Base-by-base conservation (phyloP, 2,888 invertebrate genomes). In the Buathra laborator region DNA sequence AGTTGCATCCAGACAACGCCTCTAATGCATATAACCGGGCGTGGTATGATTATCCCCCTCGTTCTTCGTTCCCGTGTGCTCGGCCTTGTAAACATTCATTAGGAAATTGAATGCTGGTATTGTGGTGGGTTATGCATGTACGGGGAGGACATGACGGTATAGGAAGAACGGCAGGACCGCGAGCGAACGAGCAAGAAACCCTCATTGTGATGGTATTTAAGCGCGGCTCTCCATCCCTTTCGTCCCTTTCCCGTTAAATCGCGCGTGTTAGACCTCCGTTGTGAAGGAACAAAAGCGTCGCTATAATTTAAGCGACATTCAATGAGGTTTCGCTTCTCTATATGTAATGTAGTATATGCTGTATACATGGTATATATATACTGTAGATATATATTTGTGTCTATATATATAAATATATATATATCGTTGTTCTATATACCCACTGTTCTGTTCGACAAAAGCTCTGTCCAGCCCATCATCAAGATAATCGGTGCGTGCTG, bases 291-390 rank as follows among this genome's bases (percentile, higher is more conserved):
- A 83, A 83, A 80, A 76, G 83, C 64, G 46, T 9, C 7, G 79
- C 80, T 64, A 75, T 80, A 68, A 80, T 83, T 79, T 80, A 80
- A 83, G 74, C 70, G 70, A 64, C 66, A 66, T 83, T 80, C 70
- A 75, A 83, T 71, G 75, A 83, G 83, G 59, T 78, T 43, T 68
- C 43, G 43, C 82, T 44, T 44, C 67, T 16, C 46, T 2, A 32
- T 51, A 46, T 70, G 46, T 44, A 56, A 77, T 68, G 56, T 68
- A 74, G 56, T 68, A 74, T 48, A n/a, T 29, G 59, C 59, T 5
- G 24, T 12, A n/a, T 59, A 9, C 7, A 9, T 56, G 6, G 56
- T 19, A n/a, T 32, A 29, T n/a, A 48, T 48, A 14, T 48, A 2
- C 10, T 48, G 14, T 4, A n/a, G 12, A 48, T n/a, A n/a, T 48